Conservation (phyloP, 2,113 vertebrate species). For the Prinia subflava region DNA sequence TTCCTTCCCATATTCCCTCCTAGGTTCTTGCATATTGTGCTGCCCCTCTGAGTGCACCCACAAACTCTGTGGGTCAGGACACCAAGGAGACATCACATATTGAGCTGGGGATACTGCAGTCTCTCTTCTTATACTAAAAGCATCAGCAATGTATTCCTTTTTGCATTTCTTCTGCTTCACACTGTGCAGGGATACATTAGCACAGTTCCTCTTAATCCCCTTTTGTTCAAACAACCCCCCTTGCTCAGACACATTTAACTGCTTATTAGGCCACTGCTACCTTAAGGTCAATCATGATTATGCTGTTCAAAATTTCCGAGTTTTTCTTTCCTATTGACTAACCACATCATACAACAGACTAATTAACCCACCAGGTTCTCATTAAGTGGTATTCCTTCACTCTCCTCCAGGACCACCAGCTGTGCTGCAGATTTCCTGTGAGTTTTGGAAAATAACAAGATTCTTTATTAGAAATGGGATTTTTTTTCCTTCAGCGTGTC, state of each 20-base stretch:
- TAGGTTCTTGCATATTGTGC: background rate
- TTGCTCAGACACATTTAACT: background rate
- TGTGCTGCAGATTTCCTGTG: slow-evolving; percentile 39
- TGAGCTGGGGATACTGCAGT: background rate
- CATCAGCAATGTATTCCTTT: background rate
- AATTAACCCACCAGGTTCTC: slow-evolving; percentile 53
- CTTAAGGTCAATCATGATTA: slow-evolving; percentile 30
- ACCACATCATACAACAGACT: background rate
- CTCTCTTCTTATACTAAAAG: background rate
- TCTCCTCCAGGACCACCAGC: slow-evolving; percentile 24
- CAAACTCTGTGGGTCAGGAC: background rate
- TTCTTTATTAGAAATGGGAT: background rate
- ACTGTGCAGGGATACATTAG: background rate
- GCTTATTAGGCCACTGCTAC: background rate
- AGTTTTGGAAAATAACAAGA: slow-evolving; percentile 41
- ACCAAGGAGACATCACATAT: background rate
- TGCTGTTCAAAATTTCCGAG: background rate
- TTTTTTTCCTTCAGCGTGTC: background rate
- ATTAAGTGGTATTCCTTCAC: slow-evolving; percentile 25
- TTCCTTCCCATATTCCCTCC: background rate
- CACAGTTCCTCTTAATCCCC: background rate
- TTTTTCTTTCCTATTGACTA: slow-evolving; percentile 18
- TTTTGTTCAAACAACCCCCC: background rate
- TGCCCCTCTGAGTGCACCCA: background rate
- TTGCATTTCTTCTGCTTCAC: background rate